A percentile compares a stretch with the other conserved stretches of the same genome.
Conservation (phyloP, 2,888 invertebrate genomes). For the Machimus atricapillus region DNA sequence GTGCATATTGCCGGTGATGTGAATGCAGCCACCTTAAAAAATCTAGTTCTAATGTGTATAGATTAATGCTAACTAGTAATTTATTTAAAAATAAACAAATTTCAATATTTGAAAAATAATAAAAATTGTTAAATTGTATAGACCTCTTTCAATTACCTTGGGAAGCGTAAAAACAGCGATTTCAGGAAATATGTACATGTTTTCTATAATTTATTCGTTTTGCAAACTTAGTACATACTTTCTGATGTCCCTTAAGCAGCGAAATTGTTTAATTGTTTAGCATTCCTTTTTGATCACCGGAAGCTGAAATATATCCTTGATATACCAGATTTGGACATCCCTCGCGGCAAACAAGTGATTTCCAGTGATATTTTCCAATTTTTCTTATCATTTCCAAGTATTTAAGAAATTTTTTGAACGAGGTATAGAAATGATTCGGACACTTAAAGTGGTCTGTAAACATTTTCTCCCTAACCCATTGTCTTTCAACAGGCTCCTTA, state of each 20-base stretch:
- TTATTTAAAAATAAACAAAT: constrained; percentile 29
- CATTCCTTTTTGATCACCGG: constrained; percentile 41
- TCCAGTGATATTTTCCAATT: constrained; percentile 57
- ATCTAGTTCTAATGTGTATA: constrained; percentile 33
- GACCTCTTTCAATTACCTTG: background rate
- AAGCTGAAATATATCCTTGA: constrained; percentile 27
- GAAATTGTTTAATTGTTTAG: constrained; percentile 25
- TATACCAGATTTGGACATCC: constrained; percentile 46
- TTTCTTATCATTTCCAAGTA: constrained; percentile 55
- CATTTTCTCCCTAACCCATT: constrained; percentile 72
- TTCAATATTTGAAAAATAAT: constrained; percentile 28
- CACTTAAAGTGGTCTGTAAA: constrained; percentile 57
- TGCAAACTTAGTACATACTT: too few species aligned
- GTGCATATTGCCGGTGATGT: background rate
- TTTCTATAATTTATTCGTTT: too few species aligned
- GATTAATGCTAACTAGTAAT: constrained; percentile 28
- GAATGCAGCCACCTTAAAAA: constrained; percentile 7
- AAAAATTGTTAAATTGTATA: constrained; percentile 31
- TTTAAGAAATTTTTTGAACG: constrained; percentile 54
- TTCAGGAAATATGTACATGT: too few species aligned
- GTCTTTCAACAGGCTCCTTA: constrained; percentile 74
- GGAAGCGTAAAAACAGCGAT: too few species aligned
- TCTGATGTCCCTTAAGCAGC: too few species aligned
- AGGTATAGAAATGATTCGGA: constrained; percentile 53
- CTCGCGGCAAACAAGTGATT: constrained; percentile 48